Percentiles rank a stretch among this genome's conserved stretches.
Evolutionary conservation across 30 jellyfish, hydroid and myxozoan species (phyloP).

Genomic region (Sanderia malayensis): DNA sequence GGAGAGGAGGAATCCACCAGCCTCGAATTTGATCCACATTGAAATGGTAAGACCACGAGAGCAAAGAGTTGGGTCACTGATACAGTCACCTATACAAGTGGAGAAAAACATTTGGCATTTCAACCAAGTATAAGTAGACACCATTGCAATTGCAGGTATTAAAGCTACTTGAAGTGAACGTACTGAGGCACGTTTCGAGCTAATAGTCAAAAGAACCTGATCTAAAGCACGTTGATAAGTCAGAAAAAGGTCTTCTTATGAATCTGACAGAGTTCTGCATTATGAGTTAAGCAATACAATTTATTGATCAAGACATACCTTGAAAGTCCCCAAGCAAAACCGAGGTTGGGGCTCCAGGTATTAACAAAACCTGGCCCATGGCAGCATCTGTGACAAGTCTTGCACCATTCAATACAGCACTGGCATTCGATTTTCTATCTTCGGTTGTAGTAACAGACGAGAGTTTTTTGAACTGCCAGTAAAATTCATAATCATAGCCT

Average conservation of each 20-base stretch:
- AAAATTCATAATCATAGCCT: constrained; percentile 42
- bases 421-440: constrained; percentile 45
- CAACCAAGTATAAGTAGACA: too few relatives aligned
- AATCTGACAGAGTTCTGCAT: too few relatives aligned
- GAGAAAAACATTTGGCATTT: neutral
- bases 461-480: constrained; percentile 42
- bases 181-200: too few relatives aligned
- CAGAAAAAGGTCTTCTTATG: too few relatives aligned
- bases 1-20: constrained; percentile 62
- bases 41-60: constrained; percentile 47
- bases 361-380: constrained; percentile 36
- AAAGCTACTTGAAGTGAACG: too few relatives aligned
- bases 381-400: constrained; percentile 33
- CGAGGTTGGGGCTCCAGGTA: constrained; percentile 47
- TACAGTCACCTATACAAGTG: constrained; percentile 51
- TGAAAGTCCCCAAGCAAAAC: constrained; percentile 40
- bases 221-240: too few relatives aligned
- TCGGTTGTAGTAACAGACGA: constrained; percentile 14
- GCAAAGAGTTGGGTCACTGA: constrained; percentile 71
- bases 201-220: too few relatives aligned
- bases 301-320: constrained; percentile 12
- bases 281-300: neutral
- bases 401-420: constrained; percentile 48
- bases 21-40: constrained; percentile 65
- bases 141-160: too few relatives aligned